Evolutionary conservation across 2,797 vertebrate genomes (phyloP).

Genomic region (Philypnodon macrostomus): DNA sequence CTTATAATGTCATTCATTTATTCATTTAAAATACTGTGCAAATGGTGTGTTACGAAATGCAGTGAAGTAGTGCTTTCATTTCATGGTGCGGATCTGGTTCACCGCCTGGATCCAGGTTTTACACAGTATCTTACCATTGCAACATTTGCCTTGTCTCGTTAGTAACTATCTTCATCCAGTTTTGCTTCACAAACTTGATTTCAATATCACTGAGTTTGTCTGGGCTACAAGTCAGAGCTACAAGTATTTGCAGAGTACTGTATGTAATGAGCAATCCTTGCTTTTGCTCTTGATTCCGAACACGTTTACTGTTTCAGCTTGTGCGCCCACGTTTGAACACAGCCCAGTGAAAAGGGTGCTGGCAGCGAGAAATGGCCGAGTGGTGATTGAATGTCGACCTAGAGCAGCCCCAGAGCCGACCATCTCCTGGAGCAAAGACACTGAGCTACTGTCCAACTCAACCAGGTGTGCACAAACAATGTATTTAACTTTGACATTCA

Average conservation of each 20-base stretch:
- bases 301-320: slow-evolving; percentile 65
- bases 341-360: slow-evolving; percentile 88
- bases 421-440: slow-evolving; percentile 93
- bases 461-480: slow-evolving; percentile 79
- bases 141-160: too few relatives aligned
- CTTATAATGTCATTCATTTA: slow-evolving; percentile 1
- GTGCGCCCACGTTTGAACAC: slow-evolving; percentile 88
- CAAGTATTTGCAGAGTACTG: too few relatives aligned
- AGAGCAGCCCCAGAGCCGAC: slow-evolving; percentile 89
- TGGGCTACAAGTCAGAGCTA: too few relatives aligned
- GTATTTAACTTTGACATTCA: not conserved
- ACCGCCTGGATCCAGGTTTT: too few relatives aligned
- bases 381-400: slow-evolving; percentile 92
- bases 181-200: too few relatives aligned
- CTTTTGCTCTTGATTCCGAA: slow-evolving; percentile 32
- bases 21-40: too few relatives aligned
- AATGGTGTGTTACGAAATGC: too few relatives aligned
- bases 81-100: too few relatives aligned
- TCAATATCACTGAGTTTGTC: too few relatives aligned
- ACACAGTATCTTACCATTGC: too few relatives aligned
- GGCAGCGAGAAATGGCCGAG: slow-evolving; percentile 85
- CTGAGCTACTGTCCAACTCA: slow-evolving; percentile 89
- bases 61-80: too few relatives aligned
- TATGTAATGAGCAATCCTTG: not conserved
- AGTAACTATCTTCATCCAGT: too few relatives aligned